phyloP scores from a whole-genome alignment of 2,888 invertebrate species.

The Idaea aversata region DNA sequence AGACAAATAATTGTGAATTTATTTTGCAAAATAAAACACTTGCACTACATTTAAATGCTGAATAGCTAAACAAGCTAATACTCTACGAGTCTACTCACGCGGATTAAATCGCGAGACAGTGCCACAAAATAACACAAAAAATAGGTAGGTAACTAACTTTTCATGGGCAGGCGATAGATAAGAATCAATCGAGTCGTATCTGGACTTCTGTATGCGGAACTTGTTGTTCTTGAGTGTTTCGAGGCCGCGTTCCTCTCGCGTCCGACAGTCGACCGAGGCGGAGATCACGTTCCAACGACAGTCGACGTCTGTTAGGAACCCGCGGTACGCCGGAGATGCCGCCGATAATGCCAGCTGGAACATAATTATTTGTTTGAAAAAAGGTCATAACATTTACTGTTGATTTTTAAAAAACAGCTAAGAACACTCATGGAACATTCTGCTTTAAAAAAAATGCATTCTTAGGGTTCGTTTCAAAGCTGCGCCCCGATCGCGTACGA shows the following conservation, averaged over 20 bases:
- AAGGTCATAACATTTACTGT: neutral
- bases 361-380: neutral
- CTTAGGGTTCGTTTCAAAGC: too few species aligned
- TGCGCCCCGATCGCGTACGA: too few species aligned
- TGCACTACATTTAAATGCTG: too few species aligned
- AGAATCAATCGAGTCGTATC: constrained; percentile 98
- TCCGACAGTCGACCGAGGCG: constrained; percentile 96
- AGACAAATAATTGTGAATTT: too few species aligned
- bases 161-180: constrained; percentile 95
- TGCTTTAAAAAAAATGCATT: too few species aligned
- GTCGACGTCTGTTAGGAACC: constrained; percentile 96
- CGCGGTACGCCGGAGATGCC: constrained; percentile 96
- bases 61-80: too few species aligned
- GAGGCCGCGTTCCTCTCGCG: constrained; percentile 93
- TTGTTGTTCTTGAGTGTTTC: constrained; percentile 86
- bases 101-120: too few species aligned
- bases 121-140: too few species aligned
- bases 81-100: too few species aligned
- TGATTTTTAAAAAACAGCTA: too few species aligned
- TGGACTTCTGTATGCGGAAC: constrained; percentile 94
- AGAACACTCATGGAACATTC: too few species aligned
- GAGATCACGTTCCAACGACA: constrained; percentile 99
- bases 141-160: constrained; percentile 65
- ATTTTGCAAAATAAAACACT: too few species aligned
- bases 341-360: constrained; percentile 95